Evolutionary conservation across 2,113 vertebrate species (phyloP), one percentile per base, ranked within the genome.

Genomic region (Dinomys branickii): DNA sequence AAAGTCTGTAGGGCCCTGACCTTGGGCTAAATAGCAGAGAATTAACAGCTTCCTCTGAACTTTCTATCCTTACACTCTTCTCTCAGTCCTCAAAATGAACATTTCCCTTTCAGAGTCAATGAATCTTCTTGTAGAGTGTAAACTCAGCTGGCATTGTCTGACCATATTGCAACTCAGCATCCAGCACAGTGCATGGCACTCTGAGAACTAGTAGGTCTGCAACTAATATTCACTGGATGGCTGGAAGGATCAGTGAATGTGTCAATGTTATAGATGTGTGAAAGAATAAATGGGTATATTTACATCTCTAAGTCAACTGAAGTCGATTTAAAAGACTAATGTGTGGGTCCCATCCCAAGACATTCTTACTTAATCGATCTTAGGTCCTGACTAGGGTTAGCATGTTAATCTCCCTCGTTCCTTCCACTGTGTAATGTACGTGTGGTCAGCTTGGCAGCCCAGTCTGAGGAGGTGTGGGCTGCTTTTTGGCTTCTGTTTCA

Each of bases 301-400:
- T 82, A 35, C 7, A 14, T 47, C 41, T 89, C 9, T 75, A 84
- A 81, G 13, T 58, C 50, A 67, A 33, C 13, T 26, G 14, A 7
- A 11, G 9, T 24, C 30, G 7, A 65, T 65, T 65, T 6, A 73
- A 86, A 81, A 61, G 1, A 14, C 14, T 38, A 54, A 75, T 54
- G 3, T 16, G 13, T 16, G 3, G 11, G 1, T 63, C 26, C 4
- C 0, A 20, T 4, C 19, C 24, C 30, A 28, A 65, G n/a, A 30
- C 13, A 73, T 52, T 69, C 44, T 59, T 30, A 85, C 19, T 73
- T 38, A 75, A 71, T 92, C 90, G 6, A 33, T 65, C n/a, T 87
- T 38, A 1, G 3, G 38, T 90, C 24, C 96, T 33, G 0, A 5
- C 44, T 10, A 61, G 9, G 7, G n/a, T 5, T 83, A 54, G 10